phyloP scores from a whole-genome alignment of 2,888 invertebrate species.

The Lymantria monacha region DNA sequence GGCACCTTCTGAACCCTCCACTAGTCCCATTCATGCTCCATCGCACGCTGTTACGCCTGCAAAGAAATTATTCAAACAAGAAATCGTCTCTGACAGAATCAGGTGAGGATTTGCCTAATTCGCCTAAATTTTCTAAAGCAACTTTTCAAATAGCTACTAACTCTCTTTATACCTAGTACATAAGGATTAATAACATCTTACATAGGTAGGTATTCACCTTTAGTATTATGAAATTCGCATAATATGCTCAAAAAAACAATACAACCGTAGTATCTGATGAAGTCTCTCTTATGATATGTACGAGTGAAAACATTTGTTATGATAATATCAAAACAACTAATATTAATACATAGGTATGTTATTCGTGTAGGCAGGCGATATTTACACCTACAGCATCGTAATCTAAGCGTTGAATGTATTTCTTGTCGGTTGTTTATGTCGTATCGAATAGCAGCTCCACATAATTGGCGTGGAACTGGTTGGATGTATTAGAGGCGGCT shows the following conservation, averaged over 20 bases:
- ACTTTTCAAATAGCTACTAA: neutral
- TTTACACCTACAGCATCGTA: constrained; percentile 21
- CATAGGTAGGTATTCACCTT: neutral
- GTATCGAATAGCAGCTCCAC: constrained; percentile 44
- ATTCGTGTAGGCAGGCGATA: constrained; percentile 24
- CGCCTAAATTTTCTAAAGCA: constrained; percentile 6
- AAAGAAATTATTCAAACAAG: constrained; percentile 89
- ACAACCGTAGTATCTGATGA: no score
- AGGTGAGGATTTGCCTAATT: constrained; percentile 83
- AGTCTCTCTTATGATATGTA: no score
- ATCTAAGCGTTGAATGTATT: constrained; percentile 35
- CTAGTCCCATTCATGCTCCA: constrained; percentile 86
- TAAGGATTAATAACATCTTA: no score
- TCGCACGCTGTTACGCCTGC: constrained; percentile 74
- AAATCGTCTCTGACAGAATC: constrained; percentile 89
- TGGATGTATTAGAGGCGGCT: constrained; percentile 26
- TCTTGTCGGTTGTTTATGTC: constrained; percentile 47
- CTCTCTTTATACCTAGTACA: neutral
- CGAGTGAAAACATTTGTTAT: no score
- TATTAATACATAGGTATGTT: constrained; percentile 9
- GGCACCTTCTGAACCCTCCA: constrained; percentile 88
- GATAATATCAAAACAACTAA: no score
- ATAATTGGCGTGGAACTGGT: constrained; percentile 50
- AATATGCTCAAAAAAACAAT: no score
- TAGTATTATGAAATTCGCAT: no score